These are phyloP conservation scores for Agrilus biguttatus DNA, from an alignment of 2,888 invertebrate genomes.

Conservation along the genomic window DNA sequence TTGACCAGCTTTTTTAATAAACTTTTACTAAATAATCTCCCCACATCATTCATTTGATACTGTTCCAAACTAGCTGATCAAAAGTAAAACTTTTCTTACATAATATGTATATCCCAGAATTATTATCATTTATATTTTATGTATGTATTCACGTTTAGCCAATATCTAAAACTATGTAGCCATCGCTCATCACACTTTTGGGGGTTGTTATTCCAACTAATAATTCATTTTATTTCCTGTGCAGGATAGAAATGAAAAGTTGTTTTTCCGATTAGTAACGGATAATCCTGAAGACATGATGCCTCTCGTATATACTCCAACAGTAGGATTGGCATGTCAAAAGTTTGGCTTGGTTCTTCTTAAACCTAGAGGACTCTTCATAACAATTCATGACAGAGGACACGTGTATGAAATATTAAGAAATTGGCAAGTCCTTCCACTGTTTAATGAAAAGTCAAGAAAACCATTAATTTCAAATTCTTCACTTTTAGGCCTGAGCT, in stretches of 20 bases:
- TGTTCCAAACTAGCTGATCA: too few relatives aligned
- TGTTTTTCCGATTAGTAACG: conserved; percentile 82
- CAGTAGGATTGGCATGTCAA: conserved; percentile 95
- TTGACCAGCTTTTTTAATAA: too few relatives aligned
- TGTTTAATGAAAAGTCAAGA: background rate
- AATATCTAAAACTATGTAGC: too few relatives aligned
- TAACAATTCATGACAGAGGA: conserved; percentile 91
- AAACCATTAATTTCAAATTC: background rate
- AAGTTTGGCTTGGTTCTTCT: conserved; percentile 87
- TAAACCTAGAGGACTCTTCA: conserved; percentile 85
- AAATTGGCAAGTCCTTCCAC: conserved; percentile 60
- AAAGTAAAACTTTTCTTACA: too few relatives aligned
- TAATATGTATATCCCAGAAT: too few relatives aligned
- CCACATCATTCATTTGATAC: too few relatives aligned
- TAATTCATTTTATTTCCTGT: conserved; percentile 8
- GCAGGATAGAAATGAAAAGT: conserved; percentile 87
- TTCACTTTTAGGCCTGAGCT: conserved; percentile 57
- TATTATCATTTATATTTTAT: too few relatives aligned
- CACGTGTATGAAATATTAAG: conserved; percentile 86
- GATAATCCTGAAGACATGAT: conserved; percentile 84
- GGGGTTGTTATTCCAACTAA: background rate
- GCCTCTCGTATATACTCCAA: conserved; percentile 99
- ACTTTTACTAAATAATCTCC: too few relatives aligned
- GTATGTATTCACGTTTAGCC: too few relatives aligned
- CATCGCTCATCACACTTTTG: too few relatives aligned